Conservation (phyloP, 2,888 invertebrate genomes). For the Lasioglossum oenotherae region DNA sequence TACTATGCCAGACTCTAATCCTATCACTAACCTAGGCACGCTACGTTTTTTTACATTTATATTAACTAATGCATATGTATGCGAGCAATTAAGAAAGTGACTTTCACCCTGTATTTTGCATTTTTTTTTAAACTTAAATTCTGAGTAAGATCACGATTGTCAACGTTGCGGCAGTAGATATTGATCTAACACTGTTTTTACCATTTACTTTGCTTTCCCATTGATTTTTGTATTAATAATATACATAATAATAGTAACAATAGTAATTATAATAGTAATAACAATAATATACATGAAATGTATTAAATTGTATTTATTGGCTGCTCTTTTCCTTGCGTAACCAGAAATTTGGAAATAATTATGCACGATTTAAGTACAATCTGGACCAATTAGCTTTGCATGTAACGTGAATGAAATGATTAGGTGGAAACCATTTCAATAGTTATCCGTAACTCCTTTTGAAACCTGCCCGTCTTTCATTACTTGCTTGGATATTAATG, state of each 20-base stretch:
- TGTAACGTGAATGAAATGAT: neutral
- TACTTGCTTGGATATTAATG: conserved; percentile 25
- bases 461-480: conserved; percentile 18
- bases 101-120: neutral
- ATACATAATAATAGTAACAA: too few species aligned
- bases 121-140: neutral
- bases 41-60: too few species aligned
- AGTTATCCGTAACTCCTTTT: neutral
- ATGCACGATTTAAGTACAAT: neutral
- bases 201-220: neutral
- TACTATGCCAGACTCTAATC: neutral
- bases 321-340: too few species aligned
- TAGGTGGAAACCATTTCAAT: neutral
- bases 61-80: neutral
- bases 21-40: neutral
- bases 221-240: neutral
- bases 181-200: neutral
- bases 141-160: neutral
- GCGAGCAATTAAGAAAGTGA: neutral
- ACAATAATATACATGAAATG: neutral
- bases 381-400: too few species aligned
- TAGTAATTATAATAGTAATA: too few species aligned
- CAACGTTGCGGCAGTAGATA: neutral
- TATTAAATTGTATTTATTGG: too few species aligned
- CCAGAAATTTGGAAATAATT: neutral